Evolutionary conservation across 2,113 vertebrate species (phyloP).

Genomic region (Mustelus asterias): DNA sequence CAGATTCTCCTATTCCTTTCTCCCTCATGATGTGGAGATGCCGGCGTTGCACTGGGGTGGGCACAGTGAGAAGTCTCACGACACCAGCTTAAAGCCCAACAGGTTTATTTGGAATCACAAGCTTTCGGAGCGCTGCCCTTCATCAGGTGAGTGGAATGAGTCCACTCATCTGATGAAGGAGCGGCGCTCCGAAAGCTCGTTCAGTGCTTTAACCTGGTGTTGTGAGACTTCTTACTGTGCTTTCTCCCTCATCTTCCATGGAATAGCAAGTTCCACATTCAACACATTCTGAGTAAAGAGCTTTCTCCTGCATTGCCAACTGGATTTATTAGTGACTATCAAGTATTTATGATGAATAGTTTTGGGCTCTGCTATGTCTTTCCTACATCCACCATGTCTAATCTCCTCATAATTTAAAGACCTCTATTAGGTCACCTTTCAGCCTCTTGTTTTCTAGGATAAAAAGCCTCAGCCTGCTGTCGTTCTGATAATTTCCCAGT

Average conservation of each 20-base stretch:
- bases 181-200: no score
- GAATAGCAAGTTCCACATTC: not conserved
- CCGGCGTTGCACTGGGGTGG: no score
- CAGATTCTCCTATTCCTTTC: not conserved
- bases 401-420: not conserved
- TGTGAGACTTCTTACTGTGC: no score
- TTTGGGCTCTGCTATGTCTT: not conserved
- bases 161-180: no score
- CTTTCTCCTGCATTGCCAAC: not conserved
- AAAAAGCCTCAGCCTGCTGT: not conserved
- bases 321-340: not conserved
- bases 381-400: not conserved
- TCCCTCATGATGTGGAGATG: not conserved
- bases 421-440: not conserved
- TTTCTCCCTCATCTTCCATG: not conserved
- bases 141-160: no score
- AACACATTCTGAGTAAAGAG: not conserved
- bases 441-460: not conserved
- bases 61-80: no score
- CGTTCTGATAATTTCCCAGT: not conserved
- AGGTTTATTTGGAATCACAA: no score
- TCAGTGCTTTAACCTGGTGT: no score
- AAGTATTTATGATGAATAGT: not conserved
- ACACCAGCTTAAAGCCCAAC: no score
- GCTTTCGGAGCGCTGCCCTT: no score